phyloP scores from a whole-genome alignment of 2,888 invertebrate genomes.

The Chloromyia formosa region DNA sequence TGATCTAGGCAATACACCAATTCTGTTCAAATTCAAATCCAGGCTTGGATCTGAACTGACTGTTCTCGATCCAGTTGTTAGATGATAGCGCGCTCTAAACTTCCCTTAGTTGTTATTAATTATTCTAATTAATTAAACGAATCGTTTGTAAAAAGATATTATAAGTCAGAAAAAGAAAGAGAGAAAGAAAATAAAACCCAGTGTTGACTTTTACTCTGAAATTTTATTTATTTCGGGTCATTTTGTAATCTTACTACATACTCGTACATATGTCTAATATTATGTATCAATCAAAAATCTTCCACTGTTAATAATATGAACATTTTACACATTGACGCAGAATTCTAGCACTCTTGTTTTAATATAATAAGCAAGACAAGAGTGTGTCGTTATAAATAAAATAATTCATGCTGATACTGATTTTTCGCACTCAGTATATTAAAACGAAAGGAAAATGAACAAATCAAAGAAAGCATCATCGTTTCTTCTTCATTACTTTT shows the following conservation, averaged over 20 bases:
- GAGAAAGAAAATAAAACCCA: not conserved
- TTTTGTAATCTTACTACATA: constrained; percentile 32
- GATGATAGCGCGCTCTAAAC: constrained; percentile 24
- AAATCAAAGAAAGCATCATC: too few species aligned
- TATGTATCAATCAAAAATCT: too few species aligned
- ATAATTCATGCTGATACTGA: too few species aligned
- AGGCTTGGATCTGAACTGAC: constrained; percentile 58
- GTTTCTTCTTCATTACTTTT: not conserved
- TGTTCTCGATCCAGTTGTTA: constrained; percentile 43
- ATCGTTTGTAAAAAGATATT: too few species aligned
- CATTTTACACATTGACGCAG: too few species aligned
- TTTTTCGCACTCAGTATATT: too few species aligned
- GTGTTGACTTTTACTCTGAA: not conserved
- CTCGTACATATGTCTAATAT: too few species aligned
- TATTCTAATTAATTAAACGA: not conserved
- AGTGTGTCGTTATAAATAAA: too few species aligned
- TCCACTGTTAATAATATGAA: too few species aligned
- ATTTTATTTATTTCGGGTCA: constrained; percentile 21
- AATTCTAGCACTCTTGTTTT: too few species aligned
- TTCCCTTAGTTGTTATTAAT: not conserved
- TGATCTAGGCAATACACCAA: constrained; percentile 75
- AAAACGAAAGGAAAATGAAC: too few species aligned
- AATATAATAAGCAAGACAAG: too few species aligned
- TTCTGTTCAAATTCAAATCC: constrained; percentile 83
- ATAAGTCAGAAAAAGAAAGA: not conserved